Conservation (phyloP, 64 coral and sea anemone genomes). For the Montipora efflorescens region DNA sequence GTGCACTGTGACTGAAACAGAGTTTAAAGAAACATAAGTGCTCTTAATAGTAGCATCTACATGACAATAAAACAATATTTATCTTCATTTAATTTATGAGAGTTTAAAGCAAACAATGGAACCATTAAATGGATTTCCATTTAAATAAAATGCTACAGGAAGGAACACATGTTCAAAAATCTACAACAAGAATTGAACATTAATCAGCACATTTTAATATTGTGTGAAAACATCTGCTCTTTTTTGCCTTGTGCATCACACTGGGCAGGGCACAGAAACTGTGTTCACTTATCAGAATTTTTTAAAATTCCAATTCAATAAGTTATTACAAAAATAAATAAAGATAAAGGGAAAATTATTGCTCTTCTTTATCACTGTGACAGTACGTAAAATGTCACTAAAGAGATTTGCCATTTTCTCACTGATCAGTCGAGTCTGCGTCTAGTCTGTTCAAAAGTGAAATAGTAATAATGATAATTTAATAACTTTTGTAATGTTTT, state of each 20-base stretch:
- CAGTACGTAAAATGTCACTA: too few relatives aligned
- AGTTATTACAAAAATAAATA: too few relatives aligned
- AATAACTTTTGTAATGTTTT: too few relatives aligned
- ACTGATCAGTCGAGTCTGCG: too few relatives aligned
- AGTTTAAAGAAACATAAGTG: slow-evolving; percentile 12
- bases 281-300: neutral
- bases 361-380: too few relatives aligned
- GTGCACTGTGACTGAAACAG: neutral
- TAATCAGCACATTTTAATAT: neutral
- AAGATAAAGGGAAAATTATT: too few relatives aligned
- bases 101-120: slow-evolving; percentile 45
- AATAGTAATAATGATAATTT: too few relatives aligned
- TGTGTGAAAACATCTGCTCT: neutral
- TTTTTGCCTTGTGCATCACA: neutral
- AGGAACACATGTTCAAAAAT: slow-evolving; percentile 22
- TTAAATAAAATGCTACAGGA: slow-evolving; percentile 27
- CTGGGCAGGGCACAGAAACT: neutral
- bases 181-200: neutral
- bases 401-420: too few relatives aligned
- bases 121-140: slow-evolving; percentile 34
- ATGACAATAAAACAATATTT: slow-evolving; percentile 8
- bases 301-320: too few relatives aligned
- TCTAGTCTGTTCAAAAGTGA: too few relatives aligned
- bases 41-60: slow-evolving; percentile 18
- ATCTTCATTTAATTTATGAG: slow-evolving; percentile 36